Evolutionary conservation across 2,113 vertebrate species (phyloP).

Genomic region (Macquaria ambigua): DNA sequence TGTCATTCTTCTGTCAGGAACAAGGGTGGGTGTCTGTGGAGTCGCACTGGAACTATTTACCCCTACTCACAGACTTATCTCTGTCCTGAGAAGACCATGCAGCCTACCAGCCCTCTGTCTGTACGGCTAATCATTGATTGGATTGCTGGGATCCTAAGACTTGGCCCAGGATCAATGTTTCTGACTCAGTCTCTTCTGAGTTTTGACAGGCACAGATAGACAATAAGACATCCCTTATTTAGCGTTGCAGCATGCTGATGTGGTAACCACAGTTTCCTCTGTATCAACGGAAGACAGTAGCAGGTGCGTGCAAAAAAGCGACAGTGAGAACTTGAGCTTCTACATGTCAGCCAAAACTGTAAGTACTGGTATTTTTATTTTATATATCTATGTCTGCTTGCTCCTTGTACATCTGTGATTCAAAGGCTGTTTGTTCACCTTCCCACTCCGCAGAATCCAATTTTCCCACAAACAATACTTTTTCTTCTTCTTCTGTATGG

Average conservation of each 20-base stretch:
- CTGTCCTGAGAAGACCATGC: slow-evolving; percentile 39
- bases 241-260: slow-evolving; percentile 6
- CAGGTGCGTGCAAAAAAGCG: slow-evolving; percentile 56
- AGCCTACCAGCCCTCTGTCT: slow-evolving; percentile 25
- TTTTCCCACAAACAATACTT: slow-evolving; percentile 20
- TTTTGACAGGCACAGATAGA: slow-evolving; percentile 7
- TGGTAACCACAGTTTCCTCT: slow-evolving; percentile 71
- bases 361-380: slow-evolving; percentile 43
- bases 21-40: slow-evolving; percentile 73
- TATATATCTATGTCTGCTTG: not conserved
- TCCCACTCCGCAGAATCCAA: not conserved
- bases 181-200: not conserved
- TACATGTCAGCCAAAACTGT: slow-evolving; percentile 31
- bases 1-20: slow-evolving; percentile 67
- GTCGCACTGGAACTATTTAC: slow-evolving; percentile 48
- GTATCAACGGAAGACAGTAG: slow-evolving; percentile 38
- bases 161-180: not conserved
- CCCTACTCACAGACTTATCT: slow-evolving; percentile 57
- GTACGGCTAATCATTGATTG: slow-evolving; percentile 38
- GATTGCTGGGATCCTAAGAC: slow-evolving; percentile 12
- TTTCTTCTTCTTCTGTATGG: not conserved
- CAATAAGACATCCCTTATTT: not conserved
- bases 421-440: slow-evolving; percentile 7
- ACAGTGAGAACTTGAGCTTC: slow-evolving; percentile 14
- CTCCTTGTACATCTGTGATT: not conserved